phyloP scores from a whole-genome alignment of 2,113 vertebrate genomes.

The Zapornia atra region DNA sequence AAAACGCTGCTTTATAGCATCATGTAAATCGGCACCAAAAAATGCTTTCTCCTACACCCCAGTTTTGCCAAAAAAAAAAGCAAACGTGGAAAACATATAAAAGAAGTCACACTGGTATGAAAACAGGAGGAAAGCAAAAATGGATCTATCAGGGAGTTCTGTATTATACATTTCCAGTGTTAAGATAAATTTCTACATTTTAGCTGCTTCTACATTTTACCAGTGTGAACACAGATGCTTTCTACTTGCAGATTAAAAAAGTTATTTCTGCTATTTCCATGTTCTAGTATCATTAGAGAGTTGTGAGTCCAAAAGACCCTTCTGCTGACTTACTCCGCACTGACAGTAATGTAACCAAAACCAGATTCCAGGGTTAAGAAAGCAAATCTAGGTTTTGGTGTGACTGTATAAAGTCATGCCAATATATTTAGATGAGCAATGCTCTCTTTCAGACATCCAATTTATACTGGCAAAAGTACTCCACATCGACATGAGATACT shows the following conservation, averaged over 20 bases:
- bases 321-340: neutral
- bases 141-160: neutral
- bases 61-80: constrained; percentile 53
- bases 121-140: neutral
- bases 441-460: neutral
- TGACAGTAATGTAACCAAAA: constrained; percentile 12
- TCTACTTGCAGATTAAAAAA: neutral
- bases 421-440: constrained; percentile 32
- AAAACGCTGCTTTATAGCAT: constrained; percentile 67
- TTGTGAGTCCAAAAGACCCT: neutral
- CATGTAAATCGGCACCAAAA: constrained; percentile 53
- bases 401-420: constrained; percentile 19
- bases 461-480: constrained; percentile 29
- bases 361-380: constrained; percentile 33
- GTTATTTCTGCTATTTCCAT: neutral
- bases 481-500: neutral
- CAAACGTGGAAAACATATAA: constrained; percentile 37
- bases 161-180: neutral
- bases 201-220: neutral
- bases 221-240: neutral
- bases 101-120: neutral
- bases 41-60: constrained; percentile 27
- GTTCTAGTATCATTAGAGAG: neutral
- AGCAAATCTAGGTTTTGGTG: neutral
- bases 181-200: constrained; percentile 31